Conservation (phyloP, 2,797 vertebrate species). For the Echeneis naucrates region DNA sequence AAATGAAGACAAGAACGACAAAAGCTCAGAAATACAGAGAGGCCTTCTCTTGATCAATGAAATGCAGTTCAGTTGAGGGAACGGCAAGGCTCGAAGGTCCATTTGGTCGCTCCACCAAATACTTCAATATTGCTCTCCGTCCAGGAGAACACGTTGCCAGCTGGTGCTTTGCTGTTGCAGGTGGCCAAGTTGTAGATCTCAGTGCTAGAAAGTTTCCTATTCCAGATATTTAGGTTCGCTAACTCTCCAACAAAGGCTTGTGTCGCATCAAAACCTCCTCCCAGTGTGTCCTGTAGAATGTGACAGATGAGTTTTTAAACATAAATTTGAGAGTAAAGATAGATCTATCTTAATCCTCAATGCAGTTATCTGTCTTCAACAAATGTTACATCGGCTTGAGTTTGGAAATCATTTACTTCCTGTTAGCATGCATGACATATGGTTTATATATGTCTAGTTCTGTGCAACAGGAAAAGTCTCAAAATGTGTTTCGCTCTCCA, state of each 20-base stretch:
- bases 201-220: slow-evolving; percentile 89
- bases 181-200: slow-evolving; percentile 95
- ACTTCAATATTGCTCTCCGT: slow-evolving; percentile 93
- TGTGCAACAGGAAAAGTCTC: neutral
- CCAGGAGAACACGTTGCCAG: slow-evolving; percentile 95
- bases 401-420: neutral
- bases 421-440: neutral
- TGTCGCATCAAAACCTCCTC: slow-evolving; percentile 95
- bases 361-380: neutral
- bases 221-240: slow-evolving; percentile 96
- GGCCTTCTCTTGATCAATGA: slow-evolving; percentile 53
- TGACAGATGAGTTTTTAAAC: slow-evolving; percentile 10
- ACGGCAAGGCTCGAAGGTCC: slow-evolving; percentile 95
- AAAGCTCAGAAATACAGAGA: slow-evolving; percentile 80
- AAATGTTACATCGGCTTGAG: neutral
- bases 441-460: neutral
- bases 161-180: slow-evolving; percentile 90
- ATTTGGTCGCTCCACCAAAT: slow-evolving; percentile 94
- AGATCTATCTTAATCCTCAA: neutral
- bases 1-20: slow-evolving; percentile 82
- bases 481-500: neutral
- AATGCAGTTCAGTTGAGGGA: slow-evolving; percentile 89
- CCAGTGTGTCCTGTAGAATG: slow-evolving; percentile 89
- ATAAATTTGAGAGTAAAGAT: neutral
- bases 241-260: slow-evolving; percentile 95